Evolutionary conservation across 2,888 invertebrate species (phyloP), one percentile per base, ranked within the genome.

Genomic region (Eledona agricola): DNA sequence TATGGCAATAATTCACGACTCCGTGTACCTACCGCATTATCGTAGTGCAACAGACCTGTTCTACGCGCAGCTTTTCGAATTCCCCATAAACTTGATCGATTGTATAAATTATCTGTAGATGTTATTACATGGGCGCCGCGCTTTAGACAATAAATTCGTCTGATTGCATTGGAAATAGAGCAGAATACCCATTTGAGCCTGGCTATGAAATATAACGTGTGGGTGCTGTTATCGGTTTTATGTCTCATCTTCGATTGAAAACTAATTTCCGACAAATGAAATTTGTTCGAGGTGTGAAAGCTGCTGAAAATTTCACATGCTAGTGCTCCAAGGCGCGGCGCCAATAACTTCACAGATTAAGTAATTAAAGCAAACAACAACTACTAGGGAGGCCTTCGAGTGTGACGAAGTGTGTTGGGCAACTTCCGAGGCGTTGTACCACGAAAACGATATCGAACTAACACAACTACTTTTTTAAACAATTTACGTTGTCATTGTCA

Each of bases 31-130:
- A 40, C 40, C 40, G 28, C 40, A 26, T 26, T 40, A 26, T 15
- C 16, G 6, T 32, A 38, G 16, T 25, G 6, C 7, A 22, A 4
- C 34, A 37, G 40, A 40, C 40, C 40, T 2, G 28, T 37, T 40
- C 26, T 28, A 17, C 42, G 31, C 32, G 23, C n/a, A 43, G 31
- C 43, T 43, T 43, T 43, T 43, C 43, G 31, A 43, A 43, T 43
- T 16, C n/a, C n/a, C 32, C 23, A 32, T 19, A 20, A 28, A 42
- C 13, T 7, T 11, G 32, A 32, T 13, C 26, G 12, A 26, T 15
- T 43, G 31, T 15, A 32, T 32, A 32, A 43, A 43, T 43, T 43
- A 43, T 32, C 29, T 10, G 12, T 4, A 37, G 37, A 37, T 17
- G 23, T 23, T 35, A 35, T 35, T 35, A 35, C 15, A 4, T 13